phyloP scores from a whole-genome alignment of 1,140 invertebrate genomes.

The Megalonaias nervosa region DNA sequence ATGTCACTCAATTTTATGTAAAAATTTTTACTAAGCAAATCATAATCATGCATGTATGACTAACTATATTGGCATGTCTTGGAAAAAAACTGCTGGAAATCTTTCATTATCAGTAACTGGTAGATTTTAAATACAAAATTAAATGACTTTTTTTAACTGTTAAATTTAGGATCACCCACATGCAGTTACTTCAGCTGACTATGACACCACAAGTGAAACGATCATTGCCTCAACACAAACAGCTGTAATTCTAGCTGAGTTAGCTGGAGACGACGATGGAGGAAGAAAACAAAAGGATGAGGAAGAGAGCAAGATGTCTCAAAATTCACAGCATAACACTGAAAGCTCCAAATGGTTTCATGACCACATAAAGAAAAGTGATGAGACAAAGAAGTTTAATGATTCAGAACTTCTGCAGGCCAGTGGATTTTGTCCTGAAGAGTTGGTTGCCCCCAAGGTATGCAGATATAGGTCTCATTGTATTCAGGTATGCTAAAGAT shows the following conservation, averaged over 20 bases:
- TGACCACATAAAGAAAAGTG: no score
- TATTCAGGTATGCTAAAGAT: no score
- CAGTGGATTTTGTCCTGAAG: slow-evolving; percentile 29
- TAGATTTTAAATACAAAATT: background rate
- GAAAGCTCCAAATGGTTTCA: no score
- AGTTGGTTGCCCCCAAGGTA: slow-evolving; percentile 25
- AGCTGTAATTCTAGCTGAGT: slow-evolving; percentile 48
- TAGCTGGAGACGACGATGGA: slow-evolving; percentile 33
- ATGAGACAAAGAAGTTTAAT: background rate
- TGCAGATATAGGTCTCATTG: no score
- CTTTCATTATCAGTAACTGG: no score
- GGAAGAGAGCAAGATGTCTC: background rate
- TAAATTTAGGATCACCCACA: no score
- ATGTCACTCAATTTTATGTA: no score
- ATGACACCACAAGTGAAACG: background rate
- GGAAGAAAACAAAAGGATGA: background rate
- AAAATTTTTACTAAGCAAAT: no score
- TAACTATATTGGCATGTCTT: no score
- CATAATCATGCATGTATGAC: no score
- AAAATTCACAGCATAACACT: background rate
- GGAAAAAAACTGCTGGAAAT: no score
- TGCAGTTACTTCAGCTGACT: no score
- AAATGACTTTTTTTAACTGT: background rate
- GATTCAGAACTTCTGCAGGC: slow-evolving; percentile 1
- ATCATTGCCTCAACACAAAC: slow-evolving; percentile 47